Conservation (phyloP, 1,140 invertebrate genomes). For the Rhagoletis zephyria region DNA sequence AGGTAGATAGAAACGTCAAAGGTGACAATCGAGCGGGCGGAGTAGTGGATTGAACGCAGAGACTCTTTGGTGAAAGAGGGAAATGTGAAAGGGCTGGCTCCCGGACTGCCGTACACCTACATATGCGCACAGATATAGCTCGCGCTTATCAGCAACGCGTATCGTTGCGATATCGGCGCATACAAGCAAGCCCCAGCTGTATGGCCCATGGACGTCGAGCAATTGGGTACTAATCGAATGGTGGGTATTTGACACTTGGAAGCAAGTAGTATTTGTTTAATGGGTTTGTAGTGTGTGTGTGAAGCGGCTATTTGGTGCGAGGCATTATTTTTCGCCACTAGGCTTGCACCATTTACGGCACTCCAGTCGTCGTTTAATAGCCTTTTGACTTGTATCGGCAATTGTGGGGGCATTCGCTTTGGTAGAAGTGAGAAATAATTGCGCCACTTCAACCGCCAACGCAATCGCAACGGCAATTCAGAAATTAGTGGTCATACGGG, state of each 20-base stretch:
- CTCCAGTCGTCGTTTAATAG: not conserved
- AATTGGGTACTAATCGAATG: constrained; percentile 24
- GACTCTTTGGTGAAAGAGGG: too few relatives aligned
- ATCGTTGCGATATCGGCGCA: constrained; percentile 15
- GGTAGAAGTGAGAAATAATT: not conserved
- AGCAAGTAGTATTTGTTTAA: constrained; percentile 24
- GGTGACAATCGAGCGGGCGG: constrained; percentile 12
- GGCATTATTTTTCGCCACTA: not conserved
- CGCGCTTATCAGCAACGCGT: constrained; percentile 20
- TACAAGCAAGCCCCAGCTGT: constrained; percentile 5
- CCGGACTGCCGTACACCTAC: too few relatives aligned
- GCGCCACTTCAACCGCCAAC: constrained; percentile 7
- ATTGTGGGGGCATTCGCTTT: not conserved
- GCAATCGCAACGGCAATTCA: not conserved
- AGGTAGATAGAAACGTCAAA: constrained; percentile 35
- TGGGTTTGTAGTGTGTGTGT: not conserved
- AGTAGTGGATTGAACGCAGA: not conserved
- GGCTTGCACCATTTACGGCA: not conserved
- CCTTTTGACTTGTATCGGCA: constrained; percentile 4
- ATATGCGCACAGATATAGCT: not conserved
- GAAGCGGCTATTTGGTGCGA: not conserved
- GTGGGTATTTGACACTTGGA: not conserved
- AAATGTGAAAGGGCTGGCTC: too few relatives aligned
- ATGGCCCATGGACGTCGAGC: not conserved
- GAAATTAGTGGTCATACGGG: too few relatives aligned